Evolutionary conservation across 2,888 invertebrate genomes (phyloP), one percentile per base, ranked within the genome.

Genomic region (Ceramica pisi): DNA sequence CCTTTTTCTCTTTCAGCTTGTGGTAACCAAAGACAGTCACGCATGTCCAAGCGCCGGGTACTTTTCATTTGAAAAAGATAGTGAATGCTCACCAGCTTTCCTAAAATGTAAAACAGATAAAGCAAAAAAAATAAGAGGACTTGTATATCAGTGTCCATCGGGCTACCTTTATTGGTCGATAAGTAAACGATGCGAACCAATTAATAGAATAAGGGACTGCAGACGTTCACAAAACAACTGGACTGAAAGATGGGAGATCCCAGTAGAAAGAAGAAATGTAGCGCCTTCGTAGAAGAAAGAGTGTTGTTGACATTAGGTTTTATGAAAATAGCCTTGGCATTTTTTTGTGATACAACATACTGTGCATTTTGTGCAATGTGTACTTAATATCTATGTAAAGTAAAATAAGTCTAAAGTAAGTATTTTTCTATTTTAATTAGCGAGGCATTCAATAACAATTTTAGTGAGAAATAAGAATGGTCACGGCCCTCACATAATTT

Each of bases 81-180:
- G 96, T 67, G 97, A 97, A 86, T 98, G 98, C 89, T 97, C 97
- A 41, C 96, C 96, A 79, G 96, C 97, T 19, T 98, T 98, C 89
- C 95, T 98, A 62, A 98, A 97, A 92, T 98, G 98, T 90, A 94
- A 95, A 85, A 94, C 92, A 83, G 79, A 88, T 16, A 94, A 94
- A 78, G 89, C 94, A 2, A 96, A 94, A 59, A 96, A 93, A 66
- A 90, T 98, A 82, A 96, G 97, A 91, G 98, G 98, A 21, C 97
- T 97, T 85, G 94, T 98, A 19, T 97, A 97, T 90, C 97, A 97
- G 87, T 98, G 98, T 92, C 98, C 98, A 0, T 95, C 97, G 85
- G 97, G 97, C 56, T 98, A 97, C 85, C 96, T 97, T 7, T 98
- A 97, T 90, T 98, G 98, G 98, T 96, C 97, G 56, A 97, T 98